Percentiles rank a stretch among this genome's conserved stretches.
Conservation (phyloP, 2,888 invertebrate genomes). For the Cantharis nigra region DNA sequence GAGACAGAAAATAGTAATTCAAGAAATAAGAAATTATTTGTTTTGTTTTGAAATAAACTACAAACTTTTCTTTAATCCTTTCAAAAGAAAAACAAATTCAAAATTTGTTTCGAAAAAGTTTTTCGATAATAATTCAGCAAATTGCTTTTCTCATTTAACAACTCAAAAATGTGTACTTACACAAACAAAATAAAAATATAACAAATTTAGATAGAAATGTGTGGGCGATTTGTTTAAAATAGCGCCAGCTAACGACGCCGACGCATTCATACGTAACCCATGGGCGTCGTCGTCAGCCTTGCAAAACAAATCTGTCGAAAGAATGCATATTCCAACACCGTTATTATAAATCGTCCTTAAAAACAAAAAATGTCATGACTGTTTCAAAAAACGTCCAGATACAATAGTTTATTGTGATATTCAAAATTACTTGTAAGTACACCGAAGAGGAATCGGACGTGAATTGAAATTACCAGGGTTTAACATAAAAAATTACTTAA, state of each 20-base stretch:
- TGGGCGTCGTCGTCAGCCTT: constrained; percentile 19
- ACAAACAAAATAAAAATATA: constrained; percentile 16
- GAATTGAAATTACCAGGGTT: too few relatives aligned
- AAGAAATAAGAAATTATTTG: too few relatives aligned
- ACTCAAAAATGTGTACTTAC: neutral
- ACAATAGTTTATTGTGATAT: too few relatives aligned
- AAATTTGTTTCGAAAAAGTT: neutral
- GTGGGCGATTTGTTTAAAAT: constrained; percentile 33
- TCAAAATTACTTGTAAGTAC: too few relatives aligned
- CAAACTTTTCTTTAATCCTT: neutral
- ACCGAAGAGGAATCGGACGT: too few relatives aligned
- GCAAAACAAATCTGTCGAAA: neutral
- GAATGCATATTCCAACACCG: neutral
- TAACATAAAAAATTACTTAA: too few relatives aligned
- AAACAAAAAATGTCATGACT: neutral
- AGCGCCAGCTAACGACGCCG: constrained; percentile 28
- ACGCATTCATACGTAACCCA: constrained; percentile 13
- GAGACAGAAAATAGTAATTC: neutral
- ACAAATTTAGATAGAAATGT: constrained; percentile 18
- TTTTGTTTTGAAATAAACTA: neutral
- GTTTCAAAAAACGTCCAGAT: neutral
- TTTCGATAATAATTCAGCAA: neutral
- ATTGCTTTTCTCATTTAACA: neutral
- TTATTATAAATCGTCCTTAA: neutral
- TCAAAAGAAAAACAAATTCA: neutral